Evolutionary conservation across 2,797 vertebrate genomes (phyloP).

Genomic region (Enteromius thamalakanensis): DNA sequence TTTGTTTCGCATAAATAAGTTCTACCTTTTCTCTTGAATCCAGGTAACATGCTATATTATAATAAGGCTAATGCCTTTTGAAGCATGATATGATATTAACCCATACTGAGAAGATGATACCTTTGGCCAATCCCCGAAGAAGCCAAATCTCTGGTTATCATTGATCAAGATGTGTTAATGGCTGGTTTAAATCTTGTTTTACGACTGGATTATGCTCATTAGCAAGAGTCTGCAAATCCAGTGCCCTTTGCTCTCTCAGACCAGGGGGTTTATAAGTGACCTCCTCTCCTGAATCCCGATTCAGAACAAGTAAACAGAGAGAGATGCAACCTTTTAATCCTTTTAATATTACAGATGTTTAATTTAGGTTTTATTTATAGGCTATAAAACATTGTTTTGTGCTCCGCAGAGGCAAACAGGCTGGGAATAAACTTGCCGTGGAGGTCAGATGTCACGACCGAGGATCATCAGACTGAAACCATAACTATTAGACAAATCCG

Average conservation of each 20-base stretch:
- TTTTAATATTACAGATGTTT: not conserved
- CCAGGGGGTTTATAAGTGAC: constrained; percentile 64
- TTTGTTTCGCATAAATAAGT: constrained; percentile 18
- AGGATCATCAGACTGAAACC: constrained; percentile 46
- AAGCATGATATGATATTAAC: constrained; percentile 16
- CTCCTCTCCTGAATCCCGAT: constrained; percentile 43
- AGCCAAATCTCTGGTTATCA: constrained; percentile 38
- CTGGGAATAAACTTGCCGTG: not conserved
- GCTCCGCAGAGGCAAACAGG: not conserved
- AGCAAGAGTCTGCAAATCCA: constrained; percentile 63
- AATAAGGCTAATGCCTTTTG: not conserved
- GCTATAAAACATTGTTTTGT: not conserved
- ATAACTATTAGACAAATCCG: constrained; percentile 60
- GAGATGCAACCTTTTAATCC: not conserved
- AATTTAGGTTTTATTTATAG: not conserved
- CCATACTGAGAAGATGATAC: not conserved
- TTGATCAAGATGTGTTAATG: constrained; percentile 63
- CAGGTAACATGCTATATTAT: not conserved
- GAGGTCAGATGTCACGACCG: not conserved
- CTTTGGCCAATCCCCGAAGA: not conserved
- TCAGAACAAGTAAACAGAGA: not conserved
- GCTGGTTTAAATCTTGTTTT: constrained; percentile 64
- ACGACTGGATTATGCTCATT: constrained; percentile 65
- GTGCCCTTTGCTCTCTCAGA: constrained; percentile 61
- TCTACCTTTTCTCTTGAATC: not conserved